These are phyloP conservation scores for Galago senegalensis DNA, from an alignment of 2,797 vertebrate genomes.

Conservation along the genomic window DNA sequence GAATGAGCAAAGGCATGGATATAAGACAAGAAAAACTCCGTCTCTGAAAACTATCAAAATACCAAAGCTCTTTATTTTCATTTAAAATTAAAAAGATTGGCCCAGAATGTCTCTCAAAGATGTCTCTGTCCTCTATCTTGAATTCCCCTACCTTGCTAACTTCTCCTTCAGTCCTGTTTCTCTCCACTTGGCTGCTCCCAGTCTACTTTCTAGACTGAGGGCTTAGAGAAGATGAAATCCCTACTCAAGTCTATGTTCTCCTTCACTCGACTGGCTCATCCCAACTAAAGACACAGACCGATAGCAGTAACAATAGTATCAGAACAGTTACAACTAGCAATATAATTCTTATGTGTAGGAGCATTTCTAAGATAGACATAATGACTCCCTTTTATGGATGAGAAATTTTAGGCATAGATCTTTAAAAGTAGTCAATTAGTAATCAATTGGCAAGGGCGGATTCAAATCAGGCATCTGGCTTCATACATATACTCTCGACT, in stretches of 20 bases:
- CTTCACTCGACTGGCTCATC: background rate
- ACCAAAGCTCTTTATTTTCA: conserved; percentile 27
- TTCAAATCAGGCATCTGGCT: background rate
- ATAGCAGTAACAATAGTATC: background rate
- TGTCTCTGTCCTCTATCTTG: background rate
- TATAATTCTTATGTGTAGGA: background rate
- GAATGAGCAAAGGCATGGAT: background rate
- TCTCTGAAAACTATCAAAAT: conserved; percentile 34
- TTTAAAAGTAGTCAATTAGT: background rate
- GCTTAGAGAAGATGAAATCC: background rate
- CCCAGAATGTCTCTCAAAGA: background rate
- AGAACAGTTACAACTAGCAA: background rate
- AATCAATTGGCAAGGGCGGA: background rate
- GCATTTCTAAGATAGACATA: background rate
- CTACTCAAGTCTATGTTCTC: background rate
- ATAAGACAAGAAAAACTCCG: background rate
- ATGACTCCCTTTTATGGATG: background rate
- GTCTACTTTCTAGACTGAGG: background rate
- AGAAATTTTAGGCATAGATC: background rate
- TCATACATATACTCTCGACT: background rate
- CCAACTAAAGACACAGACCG: background rate
- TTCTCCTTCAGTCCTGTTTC: background rate
- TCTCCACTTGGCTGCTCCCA: background rate
- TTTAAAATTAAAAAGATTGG: conserved; percentile 15
- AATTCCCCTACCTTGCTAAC: background rate